Evolutionary conservation across 2,797 vertebrate genomes (phyloP), one percentile per base, ranked within the genome.

Genomic region (Acipenser ruthenus): DNA sequence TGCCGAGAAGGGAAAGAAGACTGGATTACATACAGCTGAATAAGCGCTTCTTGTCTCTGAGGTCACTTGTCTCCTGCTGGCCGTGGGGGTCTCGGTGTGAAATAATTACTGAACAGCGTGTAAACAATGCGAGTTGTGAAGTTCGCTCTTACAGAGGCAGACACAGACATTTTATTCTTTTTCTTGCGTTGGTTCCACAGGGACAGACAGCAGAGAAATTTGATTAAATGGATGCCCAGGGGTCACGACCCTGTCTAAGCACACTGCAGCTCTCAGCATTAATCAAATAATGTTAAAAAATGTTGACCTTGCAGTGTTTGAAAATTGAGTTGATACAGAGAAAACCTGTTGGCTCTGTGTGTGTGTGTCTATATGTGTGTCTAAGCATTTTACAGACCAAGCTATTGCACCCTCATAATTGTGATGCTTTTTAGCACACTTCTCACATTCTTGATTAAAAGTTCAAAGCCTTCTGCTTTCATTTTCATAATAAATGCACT

Each of bases 181-280:
- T 66, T 62, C 75, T 86, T 78, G 80, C 50, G 73, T 84, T 83
- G 81, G 78, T 79, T 88, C 86, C 86, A 67, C 72, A 78, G 87
- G 86, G 89, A 88, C 79, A 82, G 69, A 81, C 82, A 82, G 82
- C 83, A 85, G 84, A 88, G 80, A 91, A 85, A 89, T 89, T 88
- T 89, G 86, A 91, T 90, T 90, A 90, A 90, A 89, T 90, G 82
- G 87, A 88, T 88, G 86, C 84, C 80, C 69, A 83, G 77, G 69
- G 85, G 86, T 88, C 84, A 51, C 4, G 82, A 86, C 86, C 87
- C 80, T 88, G 86, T 86, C 86, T 88, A 86, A 89, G 86, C 80
- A 80, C 77, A 75, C 82, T 87, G 77, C 84, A 78, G 85, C 64
- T 87, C 82, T 90, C 86, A 86, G 87, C 84, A 88, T 89, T 88